These are phyloP conservation scores for Acanthaster planci DNA, from an alignment of 35 echinoderm and acorn worm species.

Conservation along the genomic window DNA sequence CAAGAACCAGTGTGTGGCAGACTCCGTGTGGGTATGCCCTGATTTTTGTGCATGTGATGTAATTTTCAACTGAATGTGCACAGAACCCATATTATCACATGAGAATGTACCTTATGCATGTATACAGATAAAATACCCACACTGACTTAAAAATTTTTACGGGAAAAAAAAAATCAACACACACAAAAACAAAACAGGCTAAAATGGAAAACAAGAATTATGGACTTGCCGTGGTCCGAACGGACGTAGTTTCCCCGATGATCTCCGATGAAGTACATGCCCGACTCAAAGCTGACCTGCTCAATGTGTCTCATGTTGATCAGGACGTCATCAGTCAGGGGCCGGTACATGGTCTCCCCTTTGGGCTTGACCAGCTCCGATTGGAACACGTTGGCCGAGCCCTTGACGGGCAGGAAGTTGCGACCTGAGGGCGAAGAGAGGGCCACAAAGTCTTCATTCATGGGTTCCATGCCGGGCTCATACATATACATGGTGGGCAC, in stretches of 20 bases:
- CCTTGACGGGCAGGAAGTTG: slow-evolving; percentile 63
- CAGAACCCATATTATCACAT: no score
- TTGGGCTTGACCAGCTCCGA: slow-evolving; percentile 69
- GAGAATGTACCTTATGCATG: background rate
- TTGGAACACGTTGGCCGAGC: slow-evolving; percentile 61
- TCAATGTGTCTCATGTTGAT: slow-evolving; percentile 70
- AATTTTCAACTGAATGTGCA: no score
- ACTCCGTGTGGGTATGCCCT: no score
- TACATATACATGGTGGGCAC: slow-evolving; percentile 4
- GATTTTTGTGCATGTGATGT: no score
- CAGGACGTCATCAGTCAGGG: slow-evolving; percentile 60
- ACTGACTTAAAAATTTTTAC: background rate
- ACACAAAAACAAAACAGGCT: background rate
- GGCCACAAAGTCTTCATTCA: background rate
- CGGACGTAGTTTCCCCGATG: slow-evolving; percentile 53
- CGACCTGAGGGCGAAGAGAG: slow-evolving; percentile 48
- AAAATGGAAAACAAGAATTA: background rate
- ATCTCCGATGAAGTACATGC: slow-evolving; percentile 65
- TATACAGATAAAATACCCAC: background rate
- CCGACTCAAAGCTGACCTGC: slow-evolving; percentile 74
- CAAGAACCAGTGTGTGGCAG: no score
- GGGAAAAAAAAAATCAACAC: background rate
- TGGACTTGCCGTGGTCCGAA: slow-evolving; percentile 46
- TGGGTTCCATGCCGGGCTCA: background rate
- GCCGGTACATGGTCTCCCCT: slow-evolving; percentile 70